A percentile compares a stretch with the other conserved stretches of the same genome.
Evolutionary conservation across 2,888 invertebrate genomes (phyloP).

Genomic region (Cheilosia grossa): DNA sequence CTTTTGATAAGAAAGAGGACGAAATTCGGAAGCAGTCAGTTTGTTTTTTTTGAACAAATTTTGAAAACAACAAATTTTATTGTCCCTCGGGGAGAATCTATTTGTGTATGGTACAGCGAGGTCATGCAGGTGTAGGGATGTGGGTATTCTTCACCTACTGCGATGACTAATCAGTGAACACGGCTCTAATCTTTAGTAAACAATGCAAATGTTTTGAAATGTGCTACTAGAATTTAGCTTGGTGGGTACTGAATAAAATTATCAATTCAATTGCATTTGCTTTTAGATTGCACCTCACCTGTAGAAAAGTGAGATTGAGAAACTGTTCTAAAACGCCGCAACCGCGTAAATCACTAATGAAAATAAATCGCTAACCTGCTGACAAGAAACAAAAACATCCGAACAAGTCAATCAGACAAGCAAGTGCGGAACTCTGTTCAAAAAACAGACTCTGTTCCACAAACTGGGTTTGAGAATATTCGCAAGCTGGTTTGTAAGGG

Average conservation of each 20-base stretch:
- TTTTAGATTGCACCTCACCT: no score
- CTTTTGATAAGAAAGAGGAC: conserved; percentile 24
- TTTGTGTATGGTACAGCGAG: not conserved
- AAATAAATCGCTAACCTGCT: no score
- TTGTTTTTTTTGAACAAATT: conserved; percentile 38
- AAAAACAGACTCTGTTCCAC: no score
- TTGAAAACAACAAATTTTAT: conserved; percentile 13
- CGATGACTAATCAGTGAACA: not conserved
- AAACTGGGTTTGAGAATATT: no score
- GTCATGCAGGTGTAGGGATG: conserved; percentile 19
- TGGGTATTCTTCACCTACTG: not conserved
- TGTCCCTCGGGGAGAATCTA: not conserved
- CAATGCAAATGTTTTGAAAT: not conserved
- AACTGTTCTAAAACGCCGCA: no score
- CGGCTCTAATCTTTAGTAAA: conserved; percentile 1
- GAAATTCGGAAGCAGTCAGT: conserved; percentile 56
- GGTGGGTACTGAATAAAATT: not conserved
- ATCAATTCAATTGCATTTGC: no score
- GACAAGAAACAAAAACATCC: no score
- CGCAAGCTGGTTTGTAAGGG: no score
- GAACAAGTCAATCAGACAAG: no score
- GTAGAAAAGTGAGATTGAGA: no score
- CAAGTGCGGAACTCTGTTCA: no score
- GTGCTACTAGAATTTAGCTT: not conserved
- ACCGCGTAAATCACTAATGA: no score